Evolutionary conservation across 2,888 invertebrate genomes (phyloP), one percentile per base, ranked within the genome.

Genomic region (Eupithecia tripunctaria): DNA sequence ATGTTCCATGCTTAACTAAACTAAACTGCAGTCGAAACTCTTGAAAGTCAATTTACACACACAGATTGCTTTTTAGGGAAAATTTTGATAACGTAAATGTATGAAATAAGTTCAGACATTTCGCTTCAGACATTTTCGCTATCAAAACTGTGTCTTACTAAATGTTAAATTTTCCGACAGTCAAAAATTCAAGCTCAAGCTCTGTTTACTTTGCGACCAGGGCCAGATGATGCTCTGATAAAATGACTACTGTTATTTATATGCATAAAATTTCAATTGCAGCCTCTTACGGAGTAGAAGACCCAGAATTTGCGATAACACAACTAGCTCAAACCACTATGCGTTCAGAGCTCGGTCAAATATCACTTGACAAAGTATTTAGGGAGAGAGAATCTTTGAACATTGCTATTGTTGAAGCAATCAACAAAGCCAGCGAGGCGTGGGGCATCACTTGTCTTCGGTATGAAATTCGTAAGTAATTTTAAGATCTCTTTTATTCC

Each of bases 271-370:
- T 73, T 63, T 67, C 65, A 29, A 73, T 88, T 89, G 56, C 78
- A 96, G 97, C 97, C 67, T 99, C 99, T 79, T 99, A 99, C 91
- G 99, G 99, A 29, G 99, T 99, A 14, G 99, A 99, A 92, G 99
- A 99, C 94, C 99, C 99, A 0, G 99, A 99, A 91, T 99, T 99
- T 95, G 99, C 99, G 0, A 98, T 99, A 75, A 99, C 99, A 1
- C 99, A 99, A 91, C 93, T 99, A 64, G 99, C 99, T 2, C 99
- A 99, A 95, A 99, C 99, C 0, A 99, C 99, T 0, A 99, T 99
- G 99, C 96, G 99, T 87, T 99, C 99, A 0, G 99, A 99, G 90
- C 95, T 99, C 60, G 99, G 99, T 73, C 99, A 99, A 95, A 99
- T 99, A 90, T 96, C 97, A 1, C 91, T 99, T 78, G 99, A 99